Conservation (phyloP, 2,797 vertebrate species). For the Sternotherus odoratus region DNA sequence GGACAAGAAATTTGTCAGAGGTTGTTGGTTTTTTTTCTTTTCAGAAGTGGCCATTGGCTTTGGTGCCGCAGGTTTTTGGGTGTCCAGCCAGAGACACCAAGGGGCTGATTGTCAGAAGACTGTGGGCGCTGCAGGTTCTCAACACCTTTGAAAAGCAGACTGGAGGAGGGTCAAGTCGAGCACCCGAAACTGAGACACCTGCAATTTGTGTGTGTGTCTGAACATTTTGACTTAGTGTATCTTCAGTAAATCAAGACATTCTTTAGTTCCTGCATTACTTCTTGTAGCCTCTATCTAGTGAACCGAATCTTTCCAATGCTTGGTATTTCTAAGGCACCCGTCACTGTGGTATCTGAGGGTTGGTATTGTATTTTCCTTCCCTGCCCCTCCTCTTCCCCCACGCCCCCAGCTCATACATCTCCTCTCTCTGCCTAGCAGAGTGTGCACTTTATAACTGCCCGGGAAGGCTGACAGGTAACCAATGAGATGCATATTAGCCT, state of each 20-base stretch:
- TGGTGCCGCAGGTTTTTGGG: conserved; percentile 14
- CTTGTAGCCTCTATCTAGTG: neutral
- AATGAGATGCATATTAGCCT: conserved; percentile 67
- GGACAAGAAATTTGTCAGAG: neutral
- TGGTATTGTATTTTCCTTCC: neutral
- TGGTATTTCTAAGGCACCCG: neutral
- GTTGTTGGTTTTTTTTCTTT: conserved; percentile 1
- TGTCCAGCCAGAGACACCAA: neutral
- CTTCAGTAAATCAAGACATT: neutral
- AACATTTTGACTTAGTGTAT: neutral
- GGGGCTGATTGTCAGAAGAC: neutral
- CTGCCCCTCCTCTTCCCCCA: too few species aligned
- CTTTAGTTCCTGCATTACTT: neutral
- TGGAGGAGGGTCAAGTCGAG: neutral
- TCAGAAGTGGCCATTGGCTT: neutral
- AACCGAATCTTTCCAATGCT: neutral
- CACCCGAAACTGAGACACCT: neutral
- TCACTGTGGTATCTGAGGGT: neutral
- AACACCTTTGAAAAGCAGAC: conserved; percentile 56
- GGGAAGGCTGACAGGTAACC: conserved; percentile 71
- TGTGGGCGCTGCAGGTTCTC: conserved; percentile 40
- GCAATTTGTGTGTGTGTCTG: neutral
- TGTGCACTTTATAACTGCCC: conserved; percentile 41
- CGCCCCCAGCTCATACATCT: accelerated
- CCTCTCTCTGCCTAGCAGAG: neutral